Base-by-base conservation (phyloP, 2,113 vertebrate genomes). In the Sinocyclocheilus anophthalmus region DNA sequence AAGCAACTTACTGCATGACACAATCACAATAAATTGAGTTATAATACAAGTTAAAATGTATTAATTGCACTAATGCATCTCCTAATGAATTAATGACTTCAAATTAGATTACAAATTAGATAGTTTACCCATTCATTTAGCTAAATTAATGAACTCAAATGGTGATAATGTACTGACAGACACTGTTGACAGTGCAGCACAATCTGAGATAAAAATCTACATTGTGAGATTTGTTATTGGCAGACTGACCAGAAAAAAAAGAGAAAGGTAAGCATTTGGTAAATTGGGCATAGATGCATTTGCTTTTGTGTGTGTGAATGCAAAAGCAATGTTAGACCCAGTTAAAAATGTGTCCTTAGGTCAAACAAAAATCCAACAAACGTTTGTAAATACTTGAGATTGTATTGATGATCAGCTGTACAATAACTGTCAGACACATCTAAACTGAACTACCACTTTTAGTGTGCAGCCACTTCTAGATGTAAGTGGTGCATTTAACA, bases 401-500 rank as follows among this genome's bases (percentile, higher is more conserved):
- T 80, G n/a, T 67, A 81, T 67, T 14, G 30, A 11, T 42, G n/a
- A 30, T 13, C 4, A 42, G 8, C 37, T 42, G 61, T 30, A 81
- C 63, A 69, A 20, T 70, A 83, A 45, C 48, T 83, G 63, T 24
- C 50, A 39, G 73, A 72, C 22, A 18, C 14, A 33, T 67, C 8
- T 79, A n/a, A 57, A 73, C 81, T 30, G 5, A 70, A 70, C 65
- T 73, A 57, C 45, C 67, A 3, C 20, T 42, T 14, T 73, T 6
- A n/a, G 11, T 57, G 30, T 72, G 26, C 20, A 33, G 26, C 16
- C 18, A 50, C 16, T 76, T 57, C 81, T 73, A 45, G 12, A 33
- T 72, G 50, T 84, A 50, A 30, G 18, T 67, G 26, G 50, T 48
- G 11, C 53, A 81, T 86, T 82, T 76, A 86, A 39, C 24, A 73